These are phyloP conservation scores for Lepidocyrtinus sp. DNA, from an alignment of 2,888 invertebrate species.

Conservation along the genomic window DNA sequence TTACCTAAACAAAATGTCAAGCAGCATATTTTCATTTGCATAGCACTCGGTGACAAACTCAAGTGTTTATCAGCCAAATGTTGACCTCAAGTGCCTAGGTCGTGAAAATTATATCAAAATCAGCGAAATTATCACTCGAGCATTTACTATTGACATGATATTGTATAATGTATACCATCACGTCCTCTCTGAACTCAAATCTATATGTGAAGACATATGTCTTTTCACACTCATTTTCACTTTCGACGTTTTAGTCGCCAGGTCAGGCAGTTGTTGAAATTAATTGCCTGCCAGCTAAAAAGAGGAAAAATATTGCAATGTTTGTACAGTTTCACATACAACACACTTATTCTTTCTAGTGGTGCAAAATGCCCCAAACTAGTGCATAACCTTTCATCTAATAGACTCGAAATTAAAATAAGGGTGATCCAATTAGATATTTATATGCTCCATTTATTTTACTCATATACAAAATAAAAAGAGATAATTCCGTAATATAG, in stretches of 20 bases:
- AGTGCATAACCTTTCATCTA: background rate
- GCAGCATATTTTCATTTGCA: background rate
- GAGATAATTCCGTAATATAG: no score
- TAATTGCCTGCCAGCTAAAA: no score
- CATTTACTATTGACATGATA: background rate
- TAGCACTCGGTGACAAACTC: background rate
- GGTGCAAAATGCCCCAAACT: background rate
- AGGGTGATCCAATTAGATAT: slow-evolving; percentile 14
- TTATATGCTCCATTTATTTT: no score
- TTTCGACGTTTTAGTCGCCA: background rate
- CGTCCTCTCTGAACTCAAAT: background rate
- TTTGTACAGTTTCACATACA: background rate
- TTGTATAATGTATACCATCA: background rate
- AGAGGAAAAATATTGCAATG: background rate
- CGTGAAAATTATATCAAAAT: background rate
- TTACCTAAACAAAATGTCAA: background rate
- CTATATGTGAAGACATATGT: background rate
- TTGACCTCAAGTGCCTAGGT: background rate
- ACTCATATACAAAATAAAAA: no score
- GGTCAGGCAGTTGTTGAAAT: no score
- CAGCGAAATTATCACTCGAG: background rate
- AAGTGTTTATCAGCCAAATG: background rate
- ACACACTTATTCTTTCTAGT: background rate
- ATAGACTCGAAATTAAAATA: slow-evolving; percentile 2
- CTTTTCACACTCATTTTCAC: background rate